Evolutionary conservation across 1,140 invertebrate genomes (phyloP).

Genomic region (Penaeus japonicus): DNA sequence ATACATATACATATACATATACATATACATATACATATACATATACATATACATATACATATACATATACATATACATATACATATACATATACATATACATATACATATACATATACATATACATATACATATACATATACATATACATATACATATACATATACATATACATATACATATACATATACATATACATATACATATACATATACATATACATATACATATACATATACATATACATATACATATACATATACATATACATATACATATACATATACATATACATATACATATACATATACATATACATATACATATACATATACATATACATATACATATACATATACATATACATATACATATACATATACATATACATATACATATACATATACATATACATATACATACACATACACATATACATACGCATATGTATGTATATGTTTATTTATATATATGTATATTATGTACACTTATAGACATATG

Average conservation of each 20-base stretch:
- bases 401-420: too few relatives aligned
- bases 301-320: background rate
- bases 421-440: too few relatives aligned
- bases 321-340: background rate
- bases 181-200: too few relatives aligned
- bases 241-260: background rate
- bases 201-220: too few relatives aligned
- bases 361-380: too few relatives aligned
- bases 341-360: too few relatives aligned
- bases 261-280: background rate
- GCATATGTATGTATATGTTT: background rate
- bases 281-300: background rate
- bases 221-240: background rate
- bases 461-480: conserved; percentile 1
- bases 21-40: too few relatives aligned
- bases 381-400: too few relatives aligned
- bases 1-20: too few relatives aligned
- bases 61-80: background rate
- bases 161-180: background rate
- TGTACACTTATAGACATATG: background rate
- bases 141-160: background rate
- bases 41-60: background rate
- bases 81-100: background rate
- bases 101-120: background rate
- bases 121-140: background rate